Base-by-base conservation (phyloP, 2,888 invertebrate genomes). In the Masnerella sp. region DNA sequence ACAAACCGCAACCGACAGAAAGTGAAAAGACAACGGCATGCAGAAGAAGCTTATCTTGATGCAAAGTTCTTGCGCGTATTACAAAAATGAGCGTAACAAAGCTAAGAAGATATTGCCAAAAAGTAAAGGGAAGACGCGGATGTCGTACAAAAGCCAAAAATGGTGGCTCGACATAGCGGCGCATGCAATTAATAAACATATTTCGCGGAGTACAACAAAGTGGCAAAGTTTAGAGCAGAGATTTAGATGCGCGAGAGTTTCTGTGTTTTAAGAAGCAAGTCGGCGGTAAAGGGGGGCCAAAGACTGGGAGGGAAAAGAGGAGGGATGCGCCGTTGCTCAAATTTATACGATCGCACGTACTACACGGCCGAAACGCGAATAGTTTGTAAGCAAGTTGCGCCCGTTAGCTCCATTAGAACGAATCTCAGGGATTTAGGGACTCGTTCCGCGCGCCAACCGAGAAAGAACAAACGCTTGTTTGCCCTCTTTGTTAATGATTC, bases 381-480 rank as follows among this genome's bases (percentile, higher is more conserved):
- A 85, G 84, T 85, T 85, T 83, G 83, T 82, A 83, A 86, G 83
- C 83, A 84, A 85, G 84, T 85, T 85, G 83, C 80, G 81, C 79
- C 84, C 86, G 71, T 71, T 71, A 71, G 71, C 71, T 64, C 72
- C 73, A 84, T 87, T 86, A 85, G 84, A 84, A 86, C 84, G 84
- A 86, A 85, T 86, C 85, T 85, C 83, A 64, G 81, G 84, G 84
- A 87, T 86, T 86, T 85, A 85, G 85, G 81, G 83, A 81, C 83
- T 80, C 76, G 78, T 78, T 78, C 77, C 80, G 65, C 73, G 42
- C 47, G 49, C 42, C 58, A 59, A 43, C 56, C 51, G 58, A 51
- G 62, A 69, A 76, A 67, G 72, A 67, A 67, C 67, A 54, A 61
- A 43, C 56, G 49, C 72, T 67, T 61, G 59, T 54, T 65, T 47